Percentiles rank a stretch among this genome's conserved stretches.
phyloP scores from a whole-genome alignment of 1,140 invertebrate species.

The Triops longicaudatus region DNA sequence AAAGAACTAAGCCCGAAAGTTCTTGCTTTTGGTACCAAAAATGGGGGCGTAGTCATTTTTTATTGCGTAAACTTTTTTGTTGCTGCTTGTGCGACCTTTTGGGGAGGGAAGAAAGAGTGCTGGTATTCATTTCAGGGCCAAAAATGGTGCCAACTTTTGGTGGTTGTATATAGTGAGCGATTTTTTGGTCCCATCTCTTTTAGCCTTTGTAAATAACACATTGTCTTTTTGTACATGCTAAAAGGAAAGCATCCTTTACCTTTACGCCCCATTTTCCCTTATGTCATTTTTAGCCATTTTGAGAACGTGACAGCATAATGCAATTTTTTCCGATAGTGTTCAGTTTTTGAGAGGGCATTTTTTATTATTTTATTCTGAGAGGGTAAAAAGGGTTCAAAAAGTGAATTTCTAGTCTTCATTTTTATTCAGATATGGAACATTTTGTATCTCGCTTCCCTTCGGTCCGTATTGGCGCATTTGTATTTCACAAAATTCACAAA shows the following conservation, averaged over 20 bases:
- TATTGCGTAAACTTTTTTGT: neutral
- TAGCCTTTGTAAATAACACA: neutral
- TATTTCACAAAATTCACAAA: neutral
- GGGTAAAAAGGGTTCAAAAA: too few relatives aligned
- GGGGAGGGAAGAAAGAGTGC: neutral
- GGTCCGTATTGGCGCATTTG: neutral
- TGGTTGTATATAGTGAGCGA: neutral
- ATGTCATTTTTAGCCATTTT: neutral
- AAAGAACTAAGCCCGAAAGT: too few relatives aligned
- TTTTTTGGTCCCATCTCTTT: neutral
- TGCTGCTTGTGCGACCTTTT: neutral
- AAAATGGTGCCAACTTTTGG: neutral
- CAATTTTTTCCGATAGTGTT: too few relatives aligned
- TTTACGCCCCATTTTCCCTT: neutral
- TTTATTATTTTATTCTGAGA: too few relatives aligned
- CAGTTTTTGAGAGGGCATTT: too few relatives aligned
- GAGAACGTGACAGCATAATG: too few relatives aligned
- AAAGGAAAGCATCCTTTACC: neutral
- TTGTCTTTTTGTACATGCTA: constrained; percentile 12
- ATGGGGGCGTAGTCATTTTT: neutral
- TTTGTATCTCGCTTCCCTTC: neutral
- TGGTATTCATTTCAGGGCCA: neutral
- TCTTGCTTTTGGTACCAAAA: too few relatives aligned
- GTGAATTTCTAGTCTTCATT: too few relatives aligned
- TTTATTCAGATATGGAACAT: neutral